phyloP scores from a whole-genome alignment of 2,113 vertebrate species.

The Zosterops pallidus region DNA sequence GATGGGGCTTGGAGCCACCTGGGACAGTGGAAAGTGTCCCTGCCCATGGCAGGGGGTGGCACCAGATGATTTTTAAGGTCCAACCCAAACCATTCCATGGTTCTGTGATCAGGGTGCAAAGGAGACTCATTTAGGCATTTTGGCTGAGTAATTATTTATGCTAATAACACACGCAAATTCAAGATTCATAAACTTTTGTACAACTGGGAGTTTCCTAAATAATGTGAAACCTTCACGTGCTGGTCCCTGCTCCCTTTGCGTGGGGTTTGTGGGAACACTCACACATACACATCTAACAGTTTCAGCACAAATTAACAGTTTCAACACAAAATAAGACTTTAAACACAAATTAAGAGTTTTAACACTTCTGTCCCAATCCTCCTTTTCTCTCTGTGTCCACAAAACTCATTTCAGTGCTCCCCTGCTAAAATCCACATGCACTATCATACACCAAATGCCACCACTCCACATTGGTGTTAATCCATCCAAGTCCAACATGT shows the following conservation, averaged over 20 bases:
- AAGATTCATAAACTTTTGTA: no score
- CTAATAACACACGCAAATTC: neutral
- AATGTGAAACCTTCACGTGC: accelerated
- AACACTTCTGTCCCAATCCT: neutral
- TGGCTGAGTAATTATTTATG: neutral
- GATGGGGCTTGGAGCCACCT: accelerated
- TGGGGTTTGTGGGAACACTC: accelerated
- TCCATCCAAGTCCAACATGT: accelerated
- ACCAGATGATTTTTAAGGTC: accelerated
- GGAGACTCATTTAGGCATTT: neutral
- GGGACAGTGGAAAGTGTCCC: neutral
- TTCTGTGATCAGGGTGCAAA: neutral
- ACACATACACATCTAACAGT: accelerated
- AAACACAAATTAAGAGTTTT: neutral
- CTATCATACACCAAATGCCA: accelerated
- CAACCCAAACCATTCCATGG: neutral
- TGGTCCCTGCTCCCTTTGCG: neutral
- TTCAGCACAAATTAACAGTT: neutral
- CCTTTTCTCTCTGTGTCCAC: neutral
- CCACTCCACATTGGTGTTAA: accelerated
- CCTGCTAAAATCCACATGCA: neutral
- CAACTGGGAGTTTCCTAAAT: neutral
- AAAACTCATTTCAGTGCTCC: neutral
- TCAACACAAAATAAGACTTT: accelerated
- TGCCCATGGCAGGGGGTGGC: neutral